Percentiles rank a stretch among this genome's conserved stretches.
phyloP scores from a whole-genome alignment of 2,797 vertebrate genomes.

The Champsocephalus gunnari region DNA sequence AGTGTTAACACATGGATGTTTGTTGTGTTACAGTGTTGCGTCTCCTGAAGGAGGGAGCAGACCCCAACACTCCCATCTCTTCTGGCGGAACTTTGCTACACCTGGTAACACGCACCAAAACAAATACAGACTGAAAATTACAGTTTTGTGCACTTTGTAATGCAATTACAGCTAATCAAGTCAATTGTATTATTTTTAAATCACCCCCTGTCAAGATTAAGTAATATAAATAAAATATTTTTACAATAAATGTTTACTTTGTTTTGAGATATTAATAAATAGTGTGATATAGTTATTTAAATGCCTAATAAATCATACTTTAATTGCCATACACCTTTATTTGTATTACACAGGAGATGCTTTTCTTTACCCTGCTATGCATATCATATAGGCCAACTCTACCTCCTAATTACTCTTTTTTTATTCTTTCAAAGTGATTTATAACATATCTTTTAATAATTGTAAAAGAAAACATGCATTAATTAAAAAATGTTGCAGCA shows the following conservation, averaged over 20 bases:
- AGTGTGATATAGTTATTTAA: neutral
- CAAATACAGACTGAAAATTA: too few species aligned
- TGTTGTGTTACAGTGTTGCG: constrained; percentile 87
- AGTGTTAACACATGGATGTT: constrained; percentile 49
- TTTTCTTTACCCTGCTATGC: neutral
- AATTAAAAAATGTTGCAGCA: neutral
- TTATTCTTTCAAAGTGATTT: too few species aligned
- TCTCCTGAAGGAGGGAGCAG: constrained; percentile 91
- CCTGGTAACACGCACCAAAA: constrained; percentile 86
- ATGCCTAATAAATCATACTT: neutral
- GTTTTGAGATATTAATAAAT: neutral
- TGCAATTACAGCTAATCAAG: too few species aligned
- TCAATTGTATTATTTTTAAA: too few species aligned
- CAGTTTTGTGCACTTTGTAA: too few species aligned
- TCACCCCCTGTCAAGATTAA: neutral
- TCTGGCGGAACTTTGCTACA: constrained; percentile 95
- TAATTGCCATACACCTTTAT: neutral
- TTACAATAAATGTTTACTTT: neutral
- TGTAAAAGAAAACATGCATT: neutral
- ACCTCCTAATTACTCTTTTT: too few species aligned
- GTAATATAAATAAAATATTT: neutral
- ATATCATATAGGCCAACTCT: neutral
- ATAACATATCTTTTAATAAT: too few species aligned
- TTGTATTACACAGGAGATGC: neutral
- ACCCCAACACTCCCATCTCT: constrained; percentile 83